Percentiles rank a stretch among this genome's conserved stretches.
Conservation (phyloP, 1,140 invertebrate genomes). For the Psix sp. region DNA sequence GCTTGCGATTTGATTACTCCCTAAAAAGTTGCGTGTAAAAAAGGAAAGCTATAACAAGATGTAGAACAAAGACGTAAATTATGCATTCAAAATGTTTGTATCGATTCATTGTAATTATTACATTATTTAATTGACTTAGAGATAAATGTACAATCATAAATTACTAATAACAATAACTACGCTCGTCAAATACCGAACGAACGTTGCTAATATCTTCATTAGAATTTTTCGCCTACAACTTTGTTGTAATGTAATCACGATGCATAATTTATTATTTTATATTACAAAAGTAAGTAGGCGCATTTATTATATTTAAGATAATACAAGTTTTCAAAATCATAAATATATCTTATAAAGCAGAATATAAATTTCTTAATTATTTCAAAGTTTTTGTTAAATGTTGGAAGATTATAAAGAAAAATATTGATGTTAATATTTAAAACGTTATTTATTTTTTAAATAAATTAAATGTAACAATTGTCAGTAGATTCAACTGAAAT, state of each 20-base stretch:
- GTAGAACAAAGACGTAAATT: slow-evolving; percentile 28
- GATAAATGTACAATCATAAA: slow-evolving; percentile 34
- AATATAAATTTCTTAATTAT: too few relatives aligned
- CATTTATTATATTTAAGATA: too few relatives aligned
- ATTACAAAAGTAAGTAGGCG: too few relatives aligned
- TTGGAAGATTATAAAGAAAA: too few relatives aligned
- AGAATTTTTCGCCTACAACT: slow-evolving; percentile 33
- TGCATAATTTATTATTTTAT: slow-evolving; percentile 12
- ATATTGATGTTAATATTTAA: too few relatives aligned
- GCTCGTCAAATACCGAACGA: slow-evolving; percentile 5
- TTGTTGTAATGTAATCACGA: slow-evolving; percentile 24
- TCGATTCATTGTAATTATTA: slow-evolving; percentile 29
- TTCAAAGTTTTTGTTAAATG: too few relatives aligned
- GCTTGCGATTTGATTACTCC: slow-evolving; percentile 17
- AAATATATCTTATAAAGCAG: too few relatives aligned
- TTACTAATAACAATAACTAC: slow-evolving; percentile 24
- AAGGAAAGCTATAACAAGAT: slow-evolving; percentile 18
- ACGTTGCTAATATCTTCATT: slow-evolving; percentile 31
- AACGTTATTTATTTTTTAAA: too few relatives aligned
- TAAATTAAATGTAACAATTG: too few relatives aligned
- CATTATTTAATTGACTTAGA: slow-evolving; percentile 11
- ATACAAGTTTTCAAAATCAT: too few relatives aligned
- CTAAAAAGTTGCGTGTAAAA: slow-evolving; percentile 19
- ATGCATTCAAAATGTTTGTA: slow-evolving; percentile 20
- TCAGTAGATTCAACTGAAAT: too few relatives aligned